Base-by-base conservation (phyloP, 2,888 invertebrate species). In the Protonemura montana region DNA sequence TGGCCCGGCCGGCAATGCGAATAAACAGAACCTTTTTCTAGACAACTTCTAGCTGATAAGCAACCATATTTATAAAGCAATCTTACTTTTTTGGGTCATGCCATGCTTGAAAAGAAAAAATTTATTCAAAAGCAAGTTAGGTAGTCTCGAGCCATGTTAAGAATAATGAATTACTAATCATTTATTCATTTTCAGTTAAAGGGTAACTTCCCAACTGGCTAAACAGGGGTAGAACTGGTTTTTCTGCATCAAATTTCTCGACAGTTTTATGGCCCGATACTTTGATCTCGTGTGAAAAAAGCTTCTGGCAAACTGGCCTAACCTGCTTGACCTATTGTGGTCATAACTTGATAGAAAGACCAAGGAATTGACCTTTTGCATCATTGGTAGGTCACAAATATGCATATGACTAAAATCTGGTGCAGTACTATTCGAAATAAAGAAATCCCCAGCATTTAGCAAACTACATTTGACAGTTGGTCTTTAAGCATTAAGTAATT, bases 371-470 rank as follows among this genome's bases (percentile, higher is more conserved):
- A 59, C 59, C 59, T 59, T 59, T 59, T 59, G 13, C 59, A 59
- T 59, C 59, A 59, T 21, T 59, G 59, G 59, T 59, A 21, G 59
- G 59, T 59, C 59, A 59, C 7, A 1, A 59, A 59, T 59, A 59
- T 21, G 1, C 13, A 81, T 30, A n/a, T 30, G 27, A 26, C 35
- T 35, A 35, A 10, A 35, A 35, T 35, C 35, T 10, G 10, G 35
- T 35, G 35, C 35, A 35, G 3, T 35, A 27, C 25, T 25, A 27
- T 35, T n/a, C n/a, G 25, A 21, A 81, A 5, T 81, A 81, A 81
- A 81, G 81, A 81, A 81, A 28, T 30, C 81, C 0, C 29, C 28
- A 59, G 59, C 59, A 81, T 81, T 28, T 81, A 27, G 81, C 29
- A 81, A 81, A 10, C n/a, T 25, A 81, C 81, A 7, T 59, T 59